Evolutionary conservation across 2,113 vertebrate genomes (phyloP).

Genomic region (Acanthochromis polyacanthus): DNA sequence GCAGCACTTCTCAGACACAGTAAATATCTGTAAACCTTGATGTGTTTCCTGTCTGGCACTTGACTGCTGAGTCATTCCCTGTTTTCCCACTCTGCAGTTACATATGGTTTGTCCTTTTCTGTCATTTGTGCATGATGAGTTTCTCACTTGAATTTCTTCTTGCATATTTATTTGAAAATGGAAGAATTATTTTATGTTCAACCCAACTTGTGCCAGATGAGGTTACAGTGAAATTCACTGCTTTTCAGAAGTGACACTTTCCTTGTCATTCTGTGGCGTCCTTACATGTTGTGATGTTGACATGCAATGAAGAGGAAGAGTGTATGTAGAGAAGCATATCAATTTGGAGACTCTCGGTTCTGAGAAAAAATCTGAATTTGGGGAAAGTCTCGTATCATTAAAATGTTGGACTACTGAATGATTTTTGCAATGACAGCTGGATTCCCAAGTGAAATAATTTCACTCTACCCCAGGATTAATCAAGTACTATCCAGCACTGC

Average conservation of each 20-base stretch:
- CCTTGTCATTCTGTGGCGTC: background rate
- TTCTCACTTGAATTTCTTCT: constrained; percentile 23
- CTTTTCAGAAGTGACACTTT: constrained; percentile 4
- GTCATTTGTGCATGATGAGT: constrained; percentile 12
- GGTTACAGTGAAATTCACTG: background rate
- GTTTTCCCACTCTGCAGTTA: background rate
- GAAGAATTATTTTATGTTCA: background rate
- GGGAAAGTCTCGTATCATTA: background rate
- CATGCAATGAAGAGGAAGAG: background rate
- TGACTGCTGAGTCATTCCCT: constrained; percentile 34
- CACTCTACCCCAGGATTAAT: background rate
- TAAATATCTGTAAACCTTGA: constrained; percentile 20
- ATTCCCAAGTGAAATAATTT: background rate
- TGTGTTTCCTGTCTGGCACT: background rate
- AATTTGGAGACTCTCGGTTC: background rate
- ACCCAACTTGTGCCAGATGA: background rate
- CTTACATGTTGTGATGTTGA: background rate
- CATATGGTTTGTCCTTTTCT: constrained; percentile 12
- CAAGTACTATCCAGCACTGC: background rate
- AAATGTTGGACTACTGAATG: background rate
- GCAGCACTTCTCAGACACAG: constrained; percentile 14
- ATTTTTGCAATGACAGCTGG: background rate
- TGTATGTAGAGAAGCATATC: background rate
- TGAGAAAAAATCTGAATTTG: background rate
- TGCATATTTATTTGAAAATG: background rate